A percentile compares a stretch with the other conserved stretches of the same genome.
These are phyloP conservation scores for Drosophila fuyamai DNA, from an alignment of 1,140 invertebrate genomes.

Conservation along the genomic window DNA sequence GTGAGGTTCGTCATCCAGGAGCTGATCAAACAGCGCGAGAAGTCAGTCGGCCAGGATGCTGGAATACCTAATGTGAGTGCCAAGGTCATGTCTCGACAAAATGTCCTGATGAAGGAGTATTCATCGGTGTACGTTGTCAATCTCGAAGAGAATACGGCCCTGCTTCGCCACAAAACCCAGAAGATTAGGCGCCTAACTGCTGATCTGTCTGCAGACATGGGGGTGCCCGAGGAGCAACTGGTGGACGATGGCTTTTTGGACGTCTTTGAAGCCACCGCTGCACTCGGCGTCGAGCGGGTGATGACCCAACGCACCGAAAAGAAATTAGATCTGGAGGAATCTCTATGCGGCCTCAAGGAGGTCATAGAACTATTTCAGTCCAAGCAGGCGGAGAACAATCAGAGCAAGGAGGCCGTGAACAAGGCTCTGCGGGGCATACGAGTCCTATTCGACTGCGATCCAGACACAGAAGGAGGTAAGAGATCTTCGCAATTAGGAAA, in stretches of 20 bases:
- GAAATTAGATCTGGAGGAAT: constrained; percentile 37
- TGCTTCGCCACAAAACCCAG: constrained; percentile 14
- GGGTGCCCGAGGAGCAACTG: constrained; percentile 24
- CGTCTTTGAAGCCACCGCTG: constrained; percentile 51
- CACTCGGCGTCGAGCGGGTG: constrained; percentile 19
- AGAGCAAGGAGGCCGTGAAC: constrained; percentile 46
- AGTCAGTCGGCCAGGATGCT: constrained; percentile 30
- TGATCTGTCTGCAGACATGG: constrained; percentile 35
- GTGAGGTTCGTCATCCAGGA: constrained; percentile 70
- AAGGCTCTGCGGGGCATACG: constrained; percentile 33
- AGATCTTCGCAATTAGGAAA: background rate
- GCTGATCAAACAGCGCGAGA: constrained; percentile 65
- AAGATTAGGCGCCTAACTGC: constrained; percentile 29
- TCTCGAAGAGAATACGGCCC: constrained; percentile 27
- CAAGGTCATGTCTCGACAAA: constrained; percentile 51
- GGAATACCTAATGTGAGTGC: constrained; percentile 15
- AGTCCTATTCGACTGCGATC: constrained; percentile 24
- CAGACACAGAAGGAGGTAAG: constrained; percentile 16
- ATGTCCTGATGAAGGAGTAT: constrained; percentile 63
- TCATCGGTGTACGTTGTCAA: constrained; percentile 61
- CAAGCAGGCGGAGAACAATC: constrained; percentile 47
- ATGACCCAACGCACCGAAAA: constrained; percentile 14
- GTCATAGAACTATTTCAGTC: constrained; percentile 61
- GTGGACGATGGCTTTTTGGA: constrained; percentile 52
- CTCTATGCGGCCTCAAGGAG: constrained; percentile 47